These are phyloP conservation scores for Idaea biselata DNA, from an alignment of 2,888 invertebrate genomes.

Conservation along the genomic window DNA sequence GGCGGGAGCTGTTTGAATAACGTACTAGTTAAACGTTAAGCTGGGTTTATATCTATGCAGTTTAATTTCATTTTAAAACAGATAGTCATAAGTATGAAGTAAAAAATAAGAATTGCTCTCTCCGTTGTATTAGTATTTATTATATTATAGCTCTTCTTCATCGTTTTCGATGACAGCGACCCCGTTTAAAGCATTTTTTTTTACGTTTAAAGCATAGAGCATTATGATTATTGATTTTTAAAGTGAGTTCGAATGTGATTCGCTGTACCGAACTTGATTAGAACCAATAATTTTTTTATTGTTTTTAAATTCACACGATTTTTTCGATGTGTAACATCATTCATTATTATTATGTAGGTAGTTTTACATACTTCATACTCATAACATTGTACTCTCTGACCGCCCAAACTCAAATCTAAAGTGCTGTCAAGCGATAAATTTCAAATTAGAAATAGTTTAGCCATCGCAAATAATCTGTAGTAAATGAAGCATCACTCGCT, in stretches of 20 bases:
- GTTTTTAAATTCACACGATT: no score
- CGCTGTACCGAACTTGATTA: no score
- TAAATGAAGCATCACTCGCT: background rate
- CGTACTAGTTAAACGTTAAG: conserved; percentile 5
- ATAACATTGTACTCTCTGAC: background rate
- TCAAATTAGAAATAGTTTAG: conserved; percentile 6
- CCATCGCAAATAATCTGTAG: conserved; percentile 15
- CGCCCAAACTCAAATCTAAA: background rate
- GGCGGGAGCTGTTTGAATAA: conserved; percentile 59
- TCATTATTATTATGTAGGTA: no score
- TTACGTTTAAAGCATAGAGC: no score
- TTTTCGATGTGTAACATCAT: no score
- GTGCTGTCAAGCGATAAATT: background rate
- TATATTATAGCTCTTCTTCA: no score
- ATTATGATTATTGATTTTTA: no score
- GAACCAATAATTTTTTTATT: background rate
- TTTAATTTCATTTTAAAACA: background rate
- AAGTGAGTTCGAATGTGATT: no score
- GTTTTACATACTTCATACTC: background rate
- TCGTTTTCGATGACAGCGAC: no score
- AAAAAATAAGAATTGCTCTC: background rate
- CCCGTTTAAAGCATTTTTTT: no score
- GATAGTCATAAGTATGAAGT: background rate
- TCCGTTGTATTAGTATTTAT: background rate
- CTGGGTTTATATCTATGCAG: background rate